These are phyloP conservation scores for Dendroctonus ponderosae DNA, from an alignment of 1,140 invertebrate species.

Conservation along the genomic window DNA sequence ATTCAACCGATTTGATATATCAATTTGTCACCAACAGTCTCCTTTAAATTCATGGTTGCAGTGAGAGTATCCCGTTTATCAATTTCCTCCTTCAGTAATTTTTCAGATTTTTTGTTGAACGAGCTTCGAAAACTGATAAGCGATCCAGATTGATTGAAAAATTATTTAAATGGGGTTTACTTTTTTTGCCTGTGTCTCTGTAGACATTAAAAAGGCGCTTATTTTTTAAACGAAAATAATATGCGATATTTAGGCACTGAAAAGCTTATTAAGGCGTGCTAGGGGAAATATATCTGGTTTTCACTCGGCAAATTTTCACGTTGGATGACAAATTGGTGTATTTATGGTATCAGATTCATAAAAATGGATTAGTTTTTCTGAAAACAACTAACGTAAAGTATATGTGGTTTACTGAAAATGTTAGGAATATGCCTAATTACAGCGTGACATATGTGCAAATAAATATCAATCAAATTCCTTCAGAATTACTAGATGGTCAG, in stretches of 20 bases:
- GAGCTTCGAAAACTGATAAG: constrained; percentile 34
- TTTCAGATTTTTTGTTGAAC: constrained; percentile 32
- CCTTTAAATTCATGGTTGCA: constrained; percentile 32
- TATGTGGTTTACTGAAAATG: too few relatives aligned
- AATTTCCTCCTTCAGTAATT: constrained; percentile 31
- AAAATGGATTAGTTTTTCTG: too few relatives aligned
- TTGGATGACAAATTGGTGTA: too few relatives aligned
- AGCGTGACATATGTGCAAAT: too few relatives aligned
- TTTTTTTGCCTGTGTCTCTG: constrained; percentile 16
- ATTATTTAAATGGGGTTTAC: constrained; percentile 34
- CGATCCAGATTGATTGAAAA: constrained; percentile 34
- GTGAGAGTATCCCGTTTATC: constrained; percentile 31
- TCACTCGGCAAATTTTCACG: too few relatives aligned
- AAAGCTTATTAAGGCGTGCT: background rate
- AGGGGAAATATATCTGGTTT: background rate
- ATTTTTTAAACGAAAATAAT: constrained; percentile 23
- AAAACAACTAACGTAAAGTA: too few relatives aligned
- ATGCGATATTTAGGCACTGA: background rate
- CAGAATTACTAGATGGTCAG: too few relatives aligned
- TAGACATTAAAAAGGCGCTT: constrained; percentile 13
- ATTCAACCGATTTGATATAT: constrained; percentile 25
- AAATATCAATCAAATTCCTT: too few relatives aligned
- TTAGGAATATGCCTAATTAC: too few relatives aligned
- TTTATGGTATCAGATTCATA: too few relatives aligned
- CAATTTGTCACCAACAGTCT: constrained; percentile 32